These are phyloP conservation scores for Gryon sp. DNA, from an alignment of 1,140 invertebrate genomes.

Conservation along the genomic window DNA sequence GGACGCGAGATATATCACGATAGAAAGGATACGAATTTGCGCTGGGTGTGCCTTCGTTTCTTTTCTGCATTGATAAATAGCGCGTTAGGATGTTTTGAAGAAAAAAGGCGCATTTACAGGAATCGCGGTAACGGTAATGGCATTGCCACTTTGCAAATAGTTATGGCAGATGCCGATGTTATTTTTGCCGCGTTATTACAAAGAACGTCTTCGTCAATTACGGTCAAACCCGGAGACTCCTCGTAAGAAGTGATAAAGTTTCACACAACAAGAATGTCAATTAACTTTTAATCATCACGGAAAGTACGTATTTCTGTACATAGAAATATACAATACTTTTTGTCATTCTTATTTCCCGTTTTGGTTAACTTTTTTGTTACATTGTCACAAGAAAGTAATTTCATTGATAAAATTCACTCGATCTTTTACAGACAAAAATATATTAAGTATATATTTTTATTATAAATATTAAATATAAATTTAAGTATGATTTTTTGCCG, in stretches of 20 bases:
- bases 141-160: constrained; percentile 16
- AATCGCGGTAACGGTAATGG: constrained; percentile 50
- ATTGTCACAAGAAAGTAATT: too few relatives aligned
- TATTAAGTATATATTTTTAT: too few relatives aligned
- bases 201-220: constrained; percentile 41
- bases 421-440: too few relatives aligned
- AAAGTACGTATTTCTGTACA: too few relatives aligned
- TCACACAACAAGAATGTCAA: constrained; percentile 1
- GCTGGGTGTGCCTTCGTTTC: constrained; percentile 51
- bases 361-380: too few relatives aligned
- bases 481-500: too few relatives aligned
- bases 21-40: constrained; percentile 55
- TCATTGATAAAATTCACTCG: too few relatives aligned
- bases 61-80: constrained; percentile 53
- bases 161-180: constrained; percentile 4
- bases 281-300: constrained; percentile 15
- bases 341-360: too few relatives aligned
- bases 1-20: constrained; percentile 39
- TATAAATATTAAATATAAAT: too few relatives aligned
- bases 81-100: too few relatives aligned
- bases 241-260: not conserved
- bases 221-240: too few relatives aligned
- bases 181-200: constrained; percentile 41
- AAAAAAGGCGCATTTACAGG: constrained; percentile 46
- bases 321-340: too few relatives aligned